These are phyloP conservation scores for Apodemia mormo DNA, from an alignment of 2,888 invertebrate genomes.

Conservation along the genomic window DNA sequence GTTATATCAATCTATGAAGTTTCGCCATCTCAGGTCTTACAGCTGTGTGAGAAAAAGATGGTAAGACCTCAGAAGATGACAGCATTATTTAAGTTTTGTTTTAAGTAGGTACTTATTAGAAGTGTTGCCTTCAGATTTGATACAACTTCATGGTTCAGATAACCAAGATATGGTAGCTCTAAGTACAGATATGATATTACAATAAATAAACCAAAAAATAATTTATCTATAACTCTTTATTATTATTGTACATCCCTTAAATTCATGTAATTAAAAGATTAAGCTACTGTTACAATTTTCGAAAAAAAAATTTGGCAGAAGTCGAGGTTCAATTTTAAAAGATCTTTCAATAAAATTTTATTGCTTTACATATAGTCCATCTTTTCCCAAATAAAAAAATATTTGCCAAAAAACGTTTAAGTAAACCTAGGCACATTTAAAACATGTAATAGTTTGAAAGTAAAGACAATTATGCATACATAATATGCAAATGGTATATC, in stretches of 20 bases:
- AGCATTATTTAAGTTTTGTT: no score
- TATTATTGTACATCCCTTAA: slow-evolving; percentile 17
- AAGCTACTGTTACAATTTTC: slow-evolving; percentile 14
- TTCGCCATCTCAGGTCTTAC: no score
- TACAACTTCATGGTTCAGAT: no score
- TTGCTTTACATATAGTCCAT: neutral
- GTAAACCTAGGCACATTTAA: no score
- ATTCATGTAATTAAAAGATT: neutral
- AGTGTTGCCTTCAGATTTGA: no score
- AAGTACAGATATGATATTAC: neutral
- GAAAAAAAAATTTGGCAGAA: slow-evolving; percentile 17
- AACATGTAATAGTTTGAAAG: neutral
- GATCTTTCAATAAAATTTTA: neutral
- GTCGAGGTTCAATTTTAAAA: neutral
- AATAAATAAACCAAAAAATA: slow-evolving; percentile 2
- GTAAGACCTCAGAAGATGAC: no score
- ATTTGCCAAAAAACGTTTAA: neutral
- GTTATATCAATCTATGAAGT: no score
- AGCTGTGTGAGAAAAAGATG: no score
- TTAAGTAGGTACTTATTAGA: no score
- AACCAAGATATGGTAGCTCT: no score
- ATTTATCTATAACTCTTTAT: slow-evolving; percentile 18
- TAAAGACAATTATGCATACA: neutral
- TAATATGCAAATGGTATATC: no score
- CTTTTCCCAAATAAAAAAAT: neutral